Evolutionary conservation across 2,113 vertebrate species (phyloP), one percentile per base, ranked within the genome.

Genomic region (Vulpes lagopus): DNA sequence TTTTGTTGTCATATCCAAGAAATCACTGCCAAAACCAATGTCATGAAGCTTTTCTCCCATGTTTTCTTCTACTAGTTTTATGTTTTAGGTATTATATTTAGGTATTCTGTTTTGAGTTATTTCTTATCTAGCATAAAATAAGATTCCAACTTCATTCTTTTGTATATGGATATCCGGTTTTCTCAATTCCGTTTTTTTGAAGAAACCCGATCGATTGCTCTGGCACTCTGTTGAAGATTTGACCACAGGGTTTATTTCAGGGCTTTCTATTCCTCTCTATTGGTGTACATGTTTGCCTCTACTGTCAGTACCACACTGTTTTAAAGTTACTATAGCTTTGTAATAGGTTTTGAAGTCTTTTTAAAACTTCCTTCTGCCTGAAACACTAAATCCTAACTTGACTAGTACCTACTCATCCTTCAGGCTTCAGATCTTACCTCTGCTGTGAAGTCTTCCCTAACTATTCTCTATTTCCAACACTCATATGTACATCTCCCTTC

Each of bases 301-400:
- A 79, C 43, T 35, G 79, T 9, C n/a, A 38, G 22, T 57, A 83
- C 12, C 25, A 86, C 23, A 55, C 35, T 78, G 32, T 65, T 73
- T 74, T 69, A 69, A 69, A 69, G 80, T 67, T 73, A 85, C 14
- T 53, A 12, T 30, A 73, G 67, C 9, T 71, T 84, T 89, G 27
- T 57, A 69, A 51, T 53, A 85, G 22, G 7, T 69, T 88, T 85
- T n/a, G 65, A 91, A n/a, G 11, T 88, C n/a, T 57, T 62, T 60
- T 59, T 3, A 12, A 83, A 83, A 83, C 69, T 51, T 94, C 6
- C 38, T 81, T 82, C 11, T 90, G 9, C 38, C n/a, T 78, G 35
- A 92, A 97, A 96, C 30, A 97, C 25, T 81, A 62, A 71, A 89
- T 85, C 59, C 15, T 95, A 57, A 86, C 1, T 30, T 89, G 35